These are phyloP conservation scores for Volucella inflata DNA, from an alignment of 2,888 invertebrate species.

Conservation along the genomic window DNA sequence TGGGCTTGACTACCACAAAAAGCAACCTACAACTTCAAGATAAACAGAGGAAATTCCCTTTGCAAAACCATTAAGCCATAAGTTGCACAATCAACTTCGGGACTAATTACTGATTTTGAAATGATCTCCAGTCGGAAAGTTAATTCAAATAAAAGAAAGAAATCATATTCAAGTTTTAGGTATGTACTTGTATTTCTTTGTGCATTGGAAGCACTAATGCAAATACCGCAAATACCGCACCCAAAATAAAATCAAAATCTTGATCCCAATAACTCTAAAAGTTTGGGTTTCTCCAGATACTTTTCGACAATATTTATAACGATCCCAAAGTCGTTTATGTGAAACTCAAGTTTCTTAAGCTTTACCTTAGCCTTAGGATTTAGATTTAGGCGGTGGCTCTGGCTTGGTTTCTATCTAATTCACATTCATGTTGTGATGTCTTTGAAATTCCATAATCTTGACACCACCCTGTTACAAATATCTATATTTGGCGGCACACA, in stretches of 20 bases:
- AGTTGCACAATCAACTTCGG: constrained; percentile 6
- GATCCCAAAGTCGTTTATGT: constrained; percentile 7
- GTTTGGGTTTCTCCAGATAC: constrained; percentile 32
- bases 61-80: not conserved
- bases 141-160: constrained; percentile 10
- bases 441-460: not conserved
- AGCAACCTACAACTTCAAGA: not conserved
- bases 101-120: constrained; percentile 56
- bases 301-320: constrained; percentile 16
- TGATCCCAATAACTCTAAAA: constrained; percentile 25
- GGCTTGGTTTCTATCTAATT: constrained; percentile 24
- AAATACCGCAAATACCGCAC: constrained; percentile 60
- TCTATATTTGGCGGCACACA: constrained; percentile 41
- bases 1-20: not conserved
- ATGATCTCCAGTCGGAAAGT: constrained; percentile 30
- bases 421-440: constrained; percentile 32
- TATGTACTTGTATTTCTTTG: constrained; percentile 28
- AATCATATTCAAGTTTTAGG: constrained; percentile 3
- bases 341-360: not conserved
- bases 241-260: constrained; percentile 50
- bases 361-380: constrained; percentile 7
- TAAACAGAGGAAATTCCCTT: constrained; percentile 37
- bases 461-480: constrained; percentile 32
- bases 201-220: not conserved
- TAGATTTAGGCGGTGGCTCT: not conserved